Evolutionary conservation across 2,797 vertebrate species (phyloP).

Genomic region (Pangasius djambal): DNA sequence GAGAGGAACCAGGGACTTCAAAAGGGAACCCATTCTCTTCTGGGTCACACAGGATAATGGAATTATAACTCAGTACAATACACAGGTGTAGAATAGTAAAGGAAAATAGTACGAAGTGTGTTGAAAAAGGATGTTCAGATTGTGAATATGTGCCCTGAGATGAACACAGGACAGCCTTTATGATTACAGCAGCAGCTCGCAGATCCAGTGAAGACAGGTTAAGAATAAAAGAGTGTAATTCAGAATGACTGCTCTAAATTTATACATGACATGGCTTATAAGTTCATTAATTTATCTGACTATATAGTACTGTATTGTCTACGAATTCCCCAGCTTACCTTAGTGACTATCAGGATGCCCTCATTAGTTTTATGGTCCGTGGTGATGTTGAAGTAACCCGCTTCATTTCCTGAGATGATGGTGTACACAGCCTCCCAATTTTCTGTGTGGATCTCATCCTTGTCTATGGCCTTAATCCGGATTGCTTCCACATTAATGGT

Average conservation of each 20-base stretch:
- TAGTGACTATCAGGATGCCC: conserved; percentile 83
- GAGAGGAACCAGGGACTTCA: not conserved
- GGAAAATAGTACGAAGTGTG: not conserved
- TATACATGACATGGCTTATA: not conserved
- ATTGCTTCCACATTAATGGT: conserved; percentile 78
- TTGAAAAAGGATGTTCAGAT: too few relatives aligned
- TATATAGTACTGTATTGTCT: too few relatives aligned
- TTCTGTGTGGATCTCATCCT: conserved; percentile 82
- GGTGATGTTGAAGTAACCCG: conserved; percentile 83
- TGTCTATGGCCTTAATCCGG: conserved; percentile 83
- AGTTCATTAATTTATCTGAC: too few relatives aligned
- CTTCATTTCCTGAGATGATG: conserved; percentile 90
- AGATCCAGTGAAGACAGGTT: not conserved
- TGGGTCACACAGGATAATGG: not conserved
- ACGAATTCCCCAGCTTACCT: conserved; percentile 74
- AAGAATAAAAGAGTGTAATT: too few relatives aligned
- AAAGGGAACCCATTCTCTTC: not conserved
- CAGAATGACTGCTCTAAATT: not conserved
- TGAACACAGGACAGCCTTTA: not conserved
- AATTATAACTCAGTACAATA: too few relatives aligned
- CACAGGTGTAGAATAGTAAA: not conserved
- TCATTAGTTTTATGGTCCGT: conserved; percentile 88
- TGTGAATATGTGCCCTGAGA: too few relatives aligned
- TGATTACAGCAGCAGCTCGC: not conserved
- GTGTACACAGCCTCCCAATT: conserved; percentile 87